Conservation (phyloP, 1,140 invertebrate genomes). For the Diorhabda carinulata region DNA sequence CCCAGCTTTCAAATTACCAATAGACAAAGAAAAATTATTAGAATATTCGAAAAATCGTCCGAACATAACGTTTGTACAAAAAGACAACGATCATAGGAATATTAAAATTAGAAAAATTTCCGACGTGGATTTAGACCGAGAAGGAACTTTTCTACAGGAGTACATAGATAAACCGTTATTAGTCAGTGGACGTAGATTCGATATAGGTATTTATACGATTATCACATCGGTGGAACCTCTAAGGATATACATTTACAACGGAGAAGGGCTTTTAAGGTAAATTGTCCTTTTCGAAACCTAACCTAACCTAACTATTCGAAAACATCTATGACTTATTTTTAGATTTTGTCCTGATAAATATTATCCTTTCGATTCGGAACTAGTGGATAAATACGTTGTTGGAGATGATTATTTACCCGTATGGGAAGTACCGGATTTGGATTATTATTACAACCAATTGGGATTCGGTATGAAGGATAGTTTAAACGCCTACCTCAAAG, state of each 20-base stretch:
- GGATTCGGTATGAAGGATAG: constrained; percentile 84
- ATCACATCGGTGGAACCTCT: constrained; percentile 89
- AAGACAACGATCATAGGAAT: constrained; percentile 87
- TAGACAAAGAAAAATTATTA: constrained; percentile 68
- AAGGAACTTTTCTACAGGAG: constrained; percentile 86
- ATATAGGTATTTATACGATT: constrained; percentile 92
- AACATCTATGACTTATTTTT: constrained; percentile 31
- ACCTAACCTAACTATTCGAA: too few relatives aligned
- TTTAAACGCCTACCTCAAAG: constrained; percentile 75
- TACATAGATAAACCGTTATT: constrained; percentile 79
- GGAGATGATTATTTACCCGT: constrained; percentile 92
- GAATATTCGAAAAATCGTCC: constrained; percentile 67
- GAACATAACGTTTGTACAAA: constrained; percentile 80
- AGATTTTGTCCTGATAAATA: constrained; percentile 92
- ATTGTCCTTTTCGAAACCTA: too few relatives aligned
- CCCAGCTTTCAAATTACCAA: constrained; percentile 81
- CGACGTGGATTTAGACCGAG: constrained; percentile 68
- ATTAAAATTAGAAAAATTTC: constrained; percentile 71
- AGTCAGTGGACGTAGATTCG: constrained; percentile 89
- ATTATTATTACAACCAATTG: constrained; percentile 69
- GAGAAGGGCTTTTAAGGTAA: constrained; percentile 81
- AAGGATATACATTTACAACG: constrained; percentile 83
- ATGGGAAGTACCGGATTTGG: constrained; percentile 87
- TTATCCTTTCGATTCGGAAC: constrained; percentile 80
- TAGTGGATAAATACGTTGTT: constrained; percentile 88